A percentile compares a stretch with the other conserved stretches of the same genome.
phyloP scores from a whole-genome alignment of 2,113 vertebrate genomes.

The Tetrao urogallus region DNA sequence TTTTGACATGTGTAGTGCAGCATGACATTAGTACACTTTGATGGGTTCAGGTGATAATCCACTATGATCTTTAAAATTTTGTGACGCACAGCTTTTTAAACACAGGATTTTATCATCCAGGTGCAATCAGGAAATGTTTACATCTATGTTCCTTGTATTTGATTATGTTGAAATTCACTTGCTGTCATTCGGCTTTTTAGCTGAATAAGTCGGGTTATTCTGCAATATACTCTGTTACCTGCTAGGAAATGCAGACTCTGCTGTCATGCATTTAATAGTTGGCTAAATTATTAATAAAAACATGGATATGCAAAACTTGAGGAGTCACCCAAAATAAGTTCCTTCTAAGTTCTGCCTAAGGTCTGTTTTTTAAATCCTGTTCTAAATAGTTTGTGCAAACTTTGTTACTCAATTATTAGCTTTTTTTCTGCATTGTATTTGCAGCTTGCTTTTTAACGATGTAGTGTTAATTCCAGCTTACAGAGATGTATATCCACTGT shows the following conservation, averaged over 20 bases:
- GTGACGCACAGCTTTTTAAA: constrained; percentile 1
- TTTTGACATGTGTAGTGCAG: background rate
- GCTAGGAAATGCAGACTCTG: background rate
- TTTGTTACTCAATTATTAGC: background rate
- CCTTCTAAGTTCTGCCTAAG: background rate
- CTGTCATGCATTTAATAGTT: background rate
- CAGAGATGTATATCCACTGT: background rate
- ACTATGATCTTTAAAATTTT: background rate
- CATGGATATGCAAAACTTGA: background rate
- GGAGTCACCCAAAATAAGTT: background rate
- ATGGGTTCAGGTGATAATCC: background rate
- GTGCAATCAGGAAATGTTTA: background rate
- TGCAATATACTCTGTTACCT: background rate
- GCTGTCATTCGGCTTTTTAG: background rate
- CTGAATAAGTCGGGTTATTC: background rate
- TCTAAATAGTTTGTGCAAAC: background rate
- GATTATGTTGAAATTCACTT: background rate
- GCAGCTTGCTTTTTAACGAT: background rate
- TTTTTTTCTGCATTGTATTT: background rate
- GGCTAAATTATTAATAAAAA: constrained; percentile 5
- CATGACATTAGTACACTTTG: background rate
- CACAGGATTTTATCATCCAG: background rate
- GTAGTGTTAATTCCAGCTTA: background rate
- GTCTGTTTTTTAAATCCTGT: background rate
- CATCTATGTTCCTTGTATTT: background rate